Evolutionary conservation across 2,113 vertebrate genomes (phyloP).

Genomic region (Dasyprocta punctata): DNA sequence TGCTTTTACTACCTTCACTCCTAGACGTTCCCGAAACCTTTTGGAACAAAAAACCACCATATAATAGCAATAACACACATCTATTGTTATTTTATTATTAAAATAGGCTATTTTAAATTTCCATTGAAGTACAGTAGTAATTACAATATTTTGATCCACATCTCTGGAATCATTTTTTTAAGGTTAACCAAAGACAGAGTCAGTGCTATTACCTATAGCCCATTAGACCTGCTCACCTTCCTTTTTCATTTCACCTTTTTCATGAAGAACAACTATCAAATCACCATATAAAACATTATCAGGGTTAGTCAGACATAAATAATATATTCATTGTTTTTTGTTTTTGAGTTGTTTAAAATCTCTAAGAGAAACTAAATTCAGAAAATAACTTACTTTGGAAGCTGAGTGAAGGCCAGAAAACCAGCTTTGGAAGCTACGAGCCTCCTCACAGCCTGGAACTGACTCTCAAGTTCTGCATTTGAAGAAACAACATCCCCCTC

Average conservation of each 20-base stretch:
- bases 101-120: background rate
- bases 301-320: conserved; percentile 12
- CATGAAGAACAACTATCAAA: conserved; percentile 23
- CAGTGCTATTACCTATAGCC: background rate
- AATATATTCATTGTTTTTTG: background rate
- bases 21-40: conserved; percentile 97
- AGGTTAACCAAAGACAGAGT: background rate
- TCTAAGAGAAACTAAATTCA: background rate
- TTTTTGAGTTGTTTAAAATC: conserved; percentile 3
- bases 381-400: conserved; percentile 92
- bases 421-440: conserved; percentile 98
- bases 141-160: conserved; percentile 5
- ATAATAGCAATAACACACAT: background rate
- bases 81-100: background rate
- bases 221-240: background rate
- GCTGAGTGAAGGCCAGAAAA: conserved; percentile 98
- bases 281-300: background rate
- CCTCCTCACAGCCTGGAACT: conserved; percentile 97
- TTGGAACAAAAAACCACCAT: conserved; percentile 63
- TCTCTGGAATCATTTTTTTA: background rate
- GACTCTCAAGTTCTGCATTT: conserved; percentile 97
- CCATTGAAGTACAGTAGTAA: background rate
- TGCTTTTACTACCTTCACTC: conserved; percentile 98
- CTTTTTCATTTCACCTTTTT: conserved; percentile 33
- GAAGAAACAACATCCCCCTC: conserved; percentile 92